Conservation (phyloP, 2,888 invertebrate genomes). For the Agrypnus murinus region DNA sequence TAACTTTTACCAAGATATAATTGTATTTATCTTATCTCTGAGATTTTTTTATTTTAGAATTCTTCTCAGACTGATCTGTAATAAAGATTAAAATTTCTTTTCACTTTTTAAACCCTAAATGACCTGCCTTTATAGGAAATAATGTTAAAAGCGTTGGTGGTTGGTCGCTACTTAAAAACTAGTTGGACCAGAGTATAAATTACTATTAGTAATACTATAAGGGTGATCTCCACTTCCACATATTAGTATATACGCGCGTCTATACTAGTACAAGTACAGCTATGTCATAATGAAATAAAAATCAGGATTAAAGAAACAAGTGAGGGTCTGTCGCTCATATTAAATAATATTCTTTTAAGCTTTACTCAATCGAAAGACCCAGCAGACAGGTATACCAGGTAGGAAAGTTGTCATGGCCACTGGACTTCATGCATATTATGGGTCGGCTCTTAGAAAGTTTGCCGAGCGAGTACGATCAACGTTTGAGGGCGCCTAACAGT, state of each 20-base stretch:
- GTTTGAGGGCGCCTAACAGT: constrained; percentile 48
- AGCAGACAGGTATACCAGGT: constrained; percentile 49
- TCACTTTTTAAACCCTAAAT: no score
- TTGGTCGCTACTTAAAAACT: neutral
- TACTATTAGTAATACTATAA: neutral
- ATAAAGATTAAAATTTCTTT: no score
- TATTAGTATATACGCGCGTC: no score
- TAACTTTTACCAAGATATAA: no score
- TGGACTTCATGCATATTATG: constrained; percentile 38
- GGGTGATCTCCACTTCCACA: constrained; percentile 3
- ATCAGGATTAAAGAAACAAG: neutral
- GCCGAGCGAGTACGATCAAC: constrained; percentile 48
- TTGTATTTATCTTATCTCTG: no score
- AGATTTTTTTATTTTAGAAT: no score
- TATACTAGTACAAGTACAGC: no score
- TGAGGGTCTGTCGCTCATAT: constrained; percentile 15
- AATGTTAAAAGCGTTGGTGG: neutral
- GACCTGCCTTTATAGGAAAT: no score
- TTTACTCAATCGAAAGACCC: constrained; percentile 39
- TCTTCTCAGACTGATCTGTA: no score
- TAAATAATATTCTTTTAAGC: constrained; percentile 17
- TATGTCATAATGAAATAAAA: neutral
- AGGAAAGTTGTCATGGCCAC: constrained; percentile 52
- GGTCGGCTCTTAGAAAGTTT: constrained; percentile 51
- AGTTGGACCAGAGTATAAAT: neutral